Conservation (phyloP, 2,113 vertebrate genomes). For the Gopherus evgoodei region DNA sequence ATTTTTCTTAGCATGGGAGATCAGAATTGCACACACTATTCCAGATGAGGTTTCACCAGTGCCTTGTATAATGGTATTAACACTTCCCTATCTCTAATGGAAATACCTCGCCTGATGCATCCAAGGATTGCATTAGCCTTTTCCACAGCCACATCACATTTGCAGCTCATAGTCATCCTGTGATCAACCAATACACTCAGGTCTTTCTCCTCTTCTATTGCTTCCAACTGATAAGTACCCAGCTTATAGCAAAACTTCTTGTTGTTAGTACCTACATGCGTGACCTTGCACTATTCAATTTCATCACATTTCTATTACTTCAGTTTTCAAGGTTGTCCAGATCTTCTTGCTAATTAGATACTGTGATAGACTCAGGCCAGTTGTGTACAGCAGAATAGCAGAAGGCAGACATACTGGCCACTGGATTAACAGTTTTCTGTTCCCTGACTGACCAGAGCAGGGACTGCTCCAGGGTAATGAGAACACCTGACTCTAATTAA, state of each 20-base stretch:
- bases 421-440: too few relatives aligned
- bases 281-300: not conserved
- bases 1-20: not conserved
- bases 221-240: not conserved
- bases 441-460: too few relatives aligned
- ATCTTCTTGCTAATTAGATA: constrained; percentile 2
- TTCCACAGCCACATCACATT: not conserved
- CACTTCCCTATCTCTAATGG: not conserved
- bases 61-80: not conserved
- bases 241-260: too few relatives aligned
- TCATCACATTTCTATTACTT: not conserved
- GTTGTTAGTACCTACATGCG: not conserved
- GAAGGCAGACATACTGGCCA: too few relatives aligned
- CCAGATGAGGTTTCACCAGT: not conserved
- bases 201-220: not conserved
- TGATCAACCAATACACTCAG: not conserved
- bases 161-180: not conserved
- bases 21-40: not conserved
- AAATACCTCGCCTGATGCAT: not conserved
- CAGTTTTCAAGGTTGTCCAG: not conserved
- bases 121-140: not conserved
- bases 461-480: too few relatives aligned
- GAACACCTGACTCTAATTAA: too few relatives aligned
- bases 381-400: too few relatives aligned
- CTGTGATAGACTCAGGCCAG: too few relatives aligned